Conservation (phyloP, 92 coral and sea anemone genomes). For the Umimayanthus kanabou region DNA sequence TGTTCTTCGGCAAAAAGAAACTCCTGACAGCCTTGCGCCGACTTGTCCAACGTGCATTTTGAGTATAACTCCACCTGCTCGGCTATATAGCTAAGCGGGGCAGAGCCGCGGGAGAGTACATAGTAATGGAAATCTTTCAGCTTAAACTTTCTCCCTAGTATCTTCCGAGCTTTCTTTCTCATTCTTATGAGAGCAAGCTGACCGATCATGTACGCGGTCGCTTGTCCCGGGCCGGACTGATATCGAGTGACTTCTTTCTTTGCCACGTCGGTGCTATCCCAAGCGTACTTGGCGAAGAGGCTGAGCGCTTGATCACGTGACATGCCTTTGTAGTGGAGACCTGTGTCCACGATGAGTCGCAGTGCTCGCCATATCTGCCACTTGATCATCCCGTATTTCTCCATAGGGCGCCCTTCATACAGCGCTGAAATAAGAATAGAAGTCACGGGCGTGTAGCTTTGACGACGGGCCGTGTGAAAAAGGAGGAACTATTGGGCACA, state of each 20-base stretch:
- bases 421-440: conserved; percentile 43
- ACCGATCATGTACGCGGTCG: conserved; percentile 96
- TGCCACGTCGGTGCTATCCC: conserved; percentile 96
- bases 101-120: conserved; percentile 80
- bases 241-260: conserved; percentile 93
- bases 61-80: conserved; percentile 65
- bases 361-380: conserved; percentile 98
- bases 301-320: conserved; percentile 77
- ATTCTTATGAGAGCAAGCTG: conserved; percentile 83
- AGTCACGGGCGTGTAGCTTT: background rate
- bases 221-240: conserved; percentile 98
- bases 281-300: conserved; percentile 77
- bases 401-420: conserved; percentile 59
- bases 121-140: conserved; percentile 88
- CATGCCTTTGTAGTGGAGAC: conserved; percentile 93
- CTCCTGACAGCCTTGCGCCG: conserved; percentile 55
- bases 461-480: background rate
- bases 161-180: conserved; percentile 67
- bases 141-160: conserved; percentile 67
- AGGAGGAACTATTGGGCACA: background rate
- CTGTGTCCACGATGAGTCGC: conserved; percentile 95
- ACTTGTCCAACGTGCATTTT: conserved; percentile 53
- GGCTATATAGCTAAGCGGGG: conserved; percentile 69
- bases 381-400: conserved; percentile 89
- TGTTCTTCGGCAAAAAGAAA: conserved; percentile 32